Evolutionary conservation across 1,140 invertebrate genomes (phyloP), one percentile per base, ranked within the genome.

Genomic region (Orius insidiosus): DNA sequence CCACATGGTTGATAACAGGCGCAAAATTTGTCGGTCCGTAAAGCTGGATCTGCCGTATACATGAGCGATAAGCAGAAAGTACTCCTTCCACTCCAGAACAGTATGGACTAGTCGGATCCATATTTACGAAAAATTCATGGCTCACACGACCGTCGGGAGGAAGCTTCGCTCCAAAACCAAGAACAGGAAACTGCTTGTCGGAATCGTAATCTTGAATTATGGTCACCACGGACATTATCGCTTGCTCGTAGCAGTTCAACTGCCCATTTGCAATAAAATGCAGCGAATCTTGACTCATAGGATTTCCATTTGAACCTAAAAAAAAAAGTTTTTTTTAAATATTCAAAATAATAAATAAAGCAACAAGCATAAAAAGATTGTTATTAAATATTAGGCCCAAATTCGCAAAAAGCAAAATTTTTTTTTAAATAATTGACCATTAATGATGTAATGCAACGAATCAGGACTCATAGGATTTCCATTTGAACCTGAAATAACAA

Each of bases 1-100:
- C 61, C 3, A 71, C 70, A 53, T 71, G 73, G 31, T 71, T 67
- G 45, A 79, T 73, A 8, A 74, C 66, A 2, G 74, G 74, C 13
- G 74, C 60, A 57, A 79, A 79, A 55, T 77, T 76, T 3, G 76
- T 79, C 30, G 76, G 76, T 13, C 75, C 75, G 56, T 68, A 74
- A 3, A 78, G 61, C 53, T 75, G 70, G 1, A 78, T 66, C 47
- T 62, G 59, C 16, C 62, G 45, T 18, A 78, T 59, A 45, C 63
- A 68, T 37, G 53, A 49, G 11, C 58, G 56, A 47, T 64, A 64
- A 11, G 60, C 59, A 18, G 60, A 57, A 1, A 64, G 45, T 11
- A 64, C 60, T 10, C 61, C 60, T 43, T 53, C 41, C 13, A 66
- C 60, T 45, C 64, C 57, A 46, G 58, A 50, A 56, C 75, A 78